Percentiles rank a stretch among this genome's conserved stretches.
Conservation (phyloP, 1,140 invertebrate species). For the Zaprionus capensis region DNA sequence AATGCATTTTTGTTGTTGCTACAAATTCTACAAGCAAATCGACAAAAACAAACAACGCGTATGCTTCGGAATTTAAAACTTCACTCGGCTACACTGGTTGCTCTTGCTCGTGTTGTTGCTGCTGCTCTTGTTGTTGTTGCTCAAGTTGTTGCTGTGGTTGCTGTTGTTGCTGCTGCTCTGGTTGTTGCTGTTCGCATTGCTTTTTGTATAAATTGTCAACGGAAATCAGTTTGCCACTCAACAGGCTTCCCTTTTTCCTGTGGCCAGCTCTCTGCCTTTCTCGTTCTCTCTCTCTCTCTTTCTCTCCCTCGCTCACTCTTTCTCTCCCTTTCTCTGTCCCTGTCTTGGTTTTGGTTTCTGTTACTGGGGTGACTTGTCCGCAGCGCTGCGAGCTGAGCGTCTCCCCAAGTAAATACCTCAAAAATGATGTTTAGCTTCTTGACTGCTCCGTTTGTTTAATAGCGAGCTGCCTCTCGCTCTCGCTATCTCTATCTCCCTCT, state of each 20-base stretch:
- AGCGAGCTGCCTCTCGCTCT: background rate
- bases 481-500: background rate
- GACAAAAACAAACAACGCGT: constrained; percentile 63
- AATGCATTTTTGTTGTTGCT: constrained; percentile 78
- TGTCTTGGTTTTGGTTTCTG: constrained; percentile 22
- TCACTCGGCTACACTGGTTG: constrained; percentile 29
- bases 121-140: constrained; percentile 19
- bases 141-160: constrained; percentile 24
- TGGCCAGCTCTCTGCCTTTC: constrained; percentile 21
- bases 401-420: constrained; percentile 10
- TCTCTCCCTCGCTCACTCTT: constrained; percentile 8
- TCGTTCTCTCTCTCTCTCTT: background rate
- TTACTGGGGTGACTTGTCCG: constrained; percentile 3
- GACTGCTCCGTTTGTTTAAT: constrained; percentile 39
- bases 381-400: background rate
- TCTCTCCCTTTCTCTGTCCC: constrained; percentile 1
- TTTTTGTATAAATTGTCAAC: constrained; percentile 72
- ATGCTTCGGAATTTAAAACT: constrained; percentile 76
- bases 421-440: constrained; percentile 32
- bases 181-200: constrained; percentile 25
- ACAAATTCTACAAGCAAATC: constrained; percentile 70
- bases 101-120: constrained; percentile 19
- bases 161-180: constrained; percentile 14
- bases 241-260: constrained; percentile 83
- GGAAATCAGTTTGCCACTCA: constrained; percentile 79